These are phyloP conservation scores for Laspeyria flexula DNA, from an alignment of 2,888 invertebrate genomes.

Conservation along the genomic window DNA sequence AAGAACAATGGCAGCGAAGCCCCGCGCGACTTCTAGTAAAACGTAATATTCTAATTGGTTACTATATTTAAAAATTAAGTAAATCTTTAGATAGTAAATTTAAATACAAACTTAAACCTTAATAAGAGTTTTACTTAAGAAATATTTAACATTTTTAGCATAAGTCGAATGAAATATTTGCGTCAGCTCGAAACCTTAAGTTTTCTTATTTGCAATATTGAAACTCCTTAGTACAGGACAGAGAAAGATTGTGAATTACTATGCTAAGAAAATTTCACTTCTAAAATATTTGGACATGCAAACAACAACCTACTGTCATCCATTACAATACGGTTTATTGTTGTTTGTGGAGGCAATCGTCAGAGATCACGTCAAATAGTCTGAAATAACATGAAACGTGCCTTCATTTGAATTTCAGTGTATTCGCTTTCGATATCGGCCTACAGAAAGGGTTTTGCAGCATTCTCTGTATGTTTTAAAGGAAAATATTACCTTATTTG, in stretches of 20 bases:
- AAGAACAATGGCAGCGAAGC: too few species aligned
- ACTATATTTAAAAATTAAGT: too few species aligned
- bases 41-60: too few species aligned
- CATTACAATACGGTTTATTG: slow-evolving; percentile 10
- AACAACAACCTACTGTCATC: slow-evolving; percentile 21
- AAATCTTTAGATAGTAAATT: too few species aligned
- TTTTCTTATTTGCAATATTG: slow-evolving; percentile 47
- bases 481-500: slow-evolving; percentile 18
- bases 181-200: slow-evolving; percentile 18
- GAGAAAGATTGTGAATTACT: slow-evolving; percentile 53
- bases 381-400: slow-evolving; percentile 51
- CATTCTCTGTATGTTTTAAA: slow-evolving; percentile 16
- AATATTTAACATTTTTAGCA: slow-evolving; percentile 18
- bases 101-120: background rate
- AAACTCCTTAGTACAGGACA: slow-evolving; percentile 37
- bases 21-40: too few species aligned
- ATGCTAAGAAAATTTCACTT: slow-evolving; percentile 49
- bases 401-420: slow-evolving; percentile 50
- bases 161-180: slow-evolving; percentile 20
- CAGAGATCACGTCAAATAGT: slow-evolving; percentile 36
- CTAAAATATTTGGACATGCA: slow-evolving; percentile 34
- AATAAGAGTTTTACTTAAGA: slow-evolving; percentile 13
- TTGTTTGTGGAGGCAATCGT: slow-evolving; percentile 7
- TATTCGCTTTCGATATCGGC: slow-evolving; percentile 43
- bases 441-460: slow-evolving; percentile 25